Conservation (phyloP, 2,888 invertebrate species). For the Torymus aiolomorphi region DNA sequence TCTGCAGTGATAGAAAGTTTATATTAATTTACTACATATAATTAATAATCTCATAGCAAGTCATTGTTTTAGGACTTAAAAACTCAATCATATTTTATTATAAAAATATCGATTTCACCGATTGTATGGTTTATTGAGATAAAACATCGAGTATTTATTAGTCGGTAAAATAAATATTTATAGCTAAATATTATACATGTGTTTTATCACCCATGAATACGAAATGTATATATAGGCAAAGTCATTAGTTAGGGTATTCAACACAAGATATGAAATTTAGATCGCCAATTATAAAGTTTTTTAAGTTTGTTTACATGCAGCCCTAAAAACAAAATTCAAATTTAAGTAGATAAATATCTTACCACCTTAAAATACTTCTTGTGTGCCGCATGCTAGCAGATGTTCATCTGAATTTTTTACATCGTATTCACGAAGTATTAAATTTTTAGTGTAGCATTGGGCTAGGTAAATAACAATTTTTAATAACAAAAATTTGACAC, state of each 20-base stretch:
- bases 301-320: conserved; percentile 6
- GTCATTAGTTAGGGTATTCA: background rate
- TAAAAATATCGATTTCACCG: too few relatives aligned
- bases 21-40: too few relatives aligned
- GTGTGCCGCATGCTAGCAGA: conserved; percentile 29
- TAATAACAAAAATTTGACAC: background rate
- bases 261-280: background rate
- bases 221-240: background rate
- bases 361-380: background rate
- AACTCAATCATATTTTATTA: too few relatives aligned
- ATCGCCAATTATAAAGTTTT: background rate
- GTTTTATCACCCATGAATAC: background rate
- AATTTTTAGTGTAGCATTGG: background rate
- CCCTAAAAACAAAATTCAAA: background rate
- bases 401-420: conserved; percentile 26
- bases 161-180: background rate
- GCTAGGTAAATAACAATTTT: background rate
- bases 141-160: too few relatives aligned
- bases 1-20: too few relatives aligned
- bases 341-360: background rate
- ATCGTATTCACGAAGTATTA: background rate
- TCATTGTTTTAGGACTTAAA: too few relatives aligned
- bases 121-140: too few relatives aligned
- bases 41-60: too few relatives aligned
- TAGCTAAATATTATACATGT: background rate